These are phyloP conservation scores for Clytia hemisphaerica DNA, from an alignment of 30 jellyfish, hydroid and myxozoan species.

Conservation along the genomic window DNA sequence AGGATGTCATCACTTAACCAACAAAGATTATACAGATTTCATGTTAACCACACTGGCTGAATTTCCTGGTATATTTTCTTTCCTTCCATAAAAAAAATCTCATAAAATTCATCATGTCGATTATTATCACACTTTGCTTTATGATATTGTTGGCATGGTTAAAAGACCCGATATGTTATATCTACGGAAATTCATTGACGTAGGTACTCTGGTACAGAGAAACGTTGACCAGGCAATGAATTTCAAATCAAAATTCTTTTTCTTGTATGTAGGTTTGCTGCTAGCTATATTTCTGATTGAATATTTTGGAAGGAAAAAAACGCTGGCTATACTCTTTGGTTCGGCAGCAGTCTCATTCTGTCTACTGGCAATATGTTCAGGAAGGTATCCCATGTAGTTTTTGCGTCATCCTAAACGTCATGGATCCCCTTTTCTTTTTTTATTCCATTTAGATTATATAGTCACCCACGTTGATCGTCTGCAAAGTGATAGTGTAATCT, in stretches of 20 bases:
- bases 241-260: not conserved
- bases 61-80: conserved; percentile 62
- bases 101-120: not conserved
- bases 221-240: not conserved
- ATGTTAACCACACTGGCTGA: conserved; percentile 88
- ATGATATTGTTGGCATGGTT: not conserved
- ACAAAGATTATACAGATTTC: conserved; percentile 73
- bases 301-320: conserved; percentile 59
- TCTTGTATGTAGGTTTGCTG: conserved; percentile 46
- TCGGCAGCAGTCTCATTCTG: conserved; percentile 44
- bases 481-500: no score
- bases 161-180: no score
- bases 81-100: not conserved
- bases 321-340: conserved; percentile 45
- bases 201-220: no score
- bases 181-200: no score
- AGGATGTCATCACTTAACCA: conserved; percentile 45
- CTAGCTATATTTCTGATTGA: conserved; percentile 50
- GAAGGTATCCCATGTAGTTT: no score
- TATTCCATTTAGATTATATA: no score
- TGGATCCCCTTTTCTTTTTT: no score
- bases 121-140: not conserved
- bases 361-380: conserved; percentile 49
- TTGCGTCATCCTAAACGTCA: no score
- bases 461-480: no score